phyloP scores from a whole-genome alignment of 2,888 invertebrate species.

The Pelosia muscerda region DNA sequence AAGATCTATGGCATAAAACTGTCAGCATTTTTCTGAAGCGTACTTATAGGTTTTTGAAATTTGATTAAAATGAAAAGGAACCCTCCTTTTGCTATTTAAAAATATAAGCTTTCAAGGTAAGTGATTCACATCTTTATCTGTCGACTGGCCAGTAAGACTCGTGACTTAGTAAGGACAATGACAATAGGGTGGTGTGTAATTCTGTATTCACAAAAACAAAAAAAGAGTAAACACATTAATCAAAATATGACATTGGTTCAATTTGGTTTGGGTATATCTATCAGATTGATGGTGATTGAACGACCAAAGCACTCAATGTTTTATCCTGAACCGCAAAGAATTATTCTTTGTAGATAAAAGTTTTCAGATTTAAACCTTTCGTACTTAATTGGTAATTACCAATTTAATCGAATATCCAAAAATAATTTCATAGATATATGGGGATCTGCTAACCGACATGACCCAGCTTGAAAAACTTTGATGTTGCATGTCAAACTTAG shows the following conservation, averaged over 20 bases:
- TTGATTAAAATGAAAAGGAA: constrained; percentile 4
- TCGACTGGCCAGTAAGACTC: not conserved
- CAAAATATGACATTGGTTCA: not conserved
- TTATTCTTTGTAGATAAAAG: not conserved
- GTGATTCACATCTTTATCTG: not conserved
- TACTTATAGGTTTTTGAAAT: constrained; percentile 1
- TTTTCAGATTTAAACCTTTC: not conserved
- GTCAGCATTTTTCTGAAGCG: not conserved
- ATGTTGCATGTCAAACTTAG: no score
- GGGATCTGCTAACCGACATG: not conserved
- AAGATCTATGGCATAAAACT: not conserved
- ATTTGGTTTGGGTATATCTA: not conserved
- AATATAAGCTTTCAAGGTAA: not conserved
- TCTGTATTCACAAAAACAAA: not conserved
- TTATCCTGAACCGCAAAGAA: not conserved
- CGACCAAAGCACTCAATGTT: not conserved
- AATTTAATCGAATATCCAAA: not conserved
- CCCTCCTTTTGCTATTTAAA: not conserved
- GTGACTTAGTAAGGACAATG: not conserved
- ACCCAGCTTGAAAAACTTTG: no score
- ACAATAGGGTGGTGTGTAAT: not conserved
- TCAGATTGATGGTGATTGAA: constrained; percentile 1
- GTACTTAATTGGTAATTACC: not conserved
- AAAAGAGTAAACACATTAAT: constrained; percentile 4
- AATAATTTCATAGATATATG: not conserved